A percentile compares a stretch with the other conserved stretches of the same genome.
These are phyloP conservation scores for Dimorphilus gyrociliatus DNA, from an alignment of 2,888 invertebrate genomes.

Conservation along the genomic window DNA sequence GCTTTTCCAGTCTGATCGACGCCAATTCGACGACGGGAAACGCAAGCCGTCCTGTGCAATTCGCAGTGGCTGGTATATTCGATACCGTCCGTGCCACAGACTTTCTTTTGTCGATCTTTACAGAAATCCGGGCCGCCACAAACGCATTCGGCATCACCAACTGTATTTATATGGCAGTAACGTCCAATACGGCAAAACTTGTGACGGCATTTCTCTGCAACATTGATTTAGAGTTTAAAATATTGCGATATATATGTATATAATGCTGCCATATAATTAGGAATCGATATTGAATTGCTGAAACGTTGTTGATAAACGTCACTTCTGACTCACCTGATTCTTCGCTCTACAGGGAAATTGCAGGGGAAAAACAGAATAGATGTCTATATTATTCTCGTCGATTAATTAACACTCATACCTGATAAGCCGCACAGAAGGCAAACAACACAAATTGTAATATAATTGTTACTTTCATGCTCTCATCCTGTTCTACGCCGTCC, in stretches of 20 bases:
- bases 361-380: too few species aligned
- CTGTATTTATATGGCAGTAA: slow-evolving; percentile 44
- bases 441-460: too few species aligned
- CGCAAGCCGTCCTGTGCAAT: slow-evolving; percentile 31
- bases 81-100: slow-evolving; percentile 32
- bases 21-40: slow-evolving; percentile 21
- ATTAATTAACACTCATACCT: too few species aligned
- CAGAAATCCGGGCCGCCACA: slow-evolving; percentile 38
- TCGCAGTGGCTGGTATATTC: slow-evolving; percentile 34
- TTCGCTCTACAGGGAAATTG: too few species aligned
- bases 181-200: slow-evolving; percentile 50
- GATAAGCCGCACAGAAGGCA: too few species aligned
- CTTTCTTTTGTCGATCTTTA: slow-evolving; percentile 23
- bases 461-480: too few species aligned
- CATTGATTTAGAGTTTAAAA: slow-evolving; percentile 7
- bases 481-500: too few species aligned
- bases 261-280: too few species aligned
- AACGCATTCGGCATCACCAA: slow-evolving; percentile 44
- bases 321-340: too few species aligned
- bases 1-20: slow-evolving; percentile 16
- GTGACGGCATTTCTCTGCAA: slow-evolving; percentile 48
- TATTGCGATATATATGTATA: not conserved
- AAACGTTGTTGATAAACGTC: too few species aligned
- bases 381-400: too few species aligned
- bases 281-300: too few species aligned